Evolutionary conservation across 2,113 vertebrate genomes (phyloP).

Genomic region (Lates calcarifer): DNA sequence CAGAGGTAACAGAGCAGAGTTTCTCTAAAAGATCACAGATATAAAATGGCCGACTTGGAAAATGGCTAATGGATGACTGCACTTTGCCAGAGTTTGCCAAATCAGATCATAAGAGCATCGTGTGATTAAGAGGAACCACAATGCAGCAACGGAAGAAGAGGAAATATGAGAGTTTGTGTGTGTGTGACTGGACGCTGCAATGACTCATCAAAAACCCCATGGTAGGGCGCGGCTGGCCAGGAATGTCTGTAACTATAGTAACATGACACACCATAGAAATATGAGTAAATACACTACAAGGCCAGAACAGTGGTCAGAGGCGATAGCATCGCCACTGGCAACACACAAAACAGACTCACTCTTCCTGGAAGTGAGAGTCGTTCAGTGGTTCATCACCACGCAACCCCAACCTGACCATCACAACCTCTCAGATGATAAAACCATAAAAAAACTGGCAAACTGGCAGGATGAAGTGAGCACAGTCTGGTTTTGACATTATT

Average conservation of each 20-base stretch:
- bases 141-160: slow-evolving; percentile 37
- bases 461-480: neutral
- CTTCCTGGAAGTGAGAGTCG: slow-evolving; percentile 48
- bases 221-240: slow-evolving; percentile 62
- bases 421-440: slow-evolving; percentile 24
- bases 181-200: slow-evolving; percentile 28
- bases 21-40: neutral
- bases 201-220: slow-evolving; percentile 74
- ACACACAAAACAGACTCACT: slow-evolving; percentile 56
- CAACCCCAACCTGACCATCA: neutral
- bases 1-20: neutral
- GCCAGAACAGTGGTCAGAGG: slow-evolving; percentile 59
- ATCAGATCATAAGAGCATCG: slow-evolving; percentile 41
- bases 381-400: neutral
- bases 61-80: slow-evolving; percentile 17
- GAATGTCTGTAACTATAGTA: slow-evolving; percentile 58
- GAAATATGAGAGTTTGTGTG: slow-evolving; percentile 22
- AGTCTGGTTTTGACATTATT: slow-evolving; percentile 11
- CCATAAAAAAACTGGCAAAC: neutral
- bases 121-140: slow-evolving; percentile 64
- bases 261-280: slow-evolving; percentile 63
- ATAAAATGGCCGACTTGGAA: slow-evolving; percentile 40
- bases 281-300: slow-evolving; percentile 44
- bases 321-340: slow-evolving; percentile 52
- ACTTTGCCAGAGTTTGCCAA: slow-evolving; percentile 37